These are phyloP conservation scores for Thamnophis sirtalis DNA, from an alignment of 2,113 vertebrate species.

Conservation along the genomic window DNA sequence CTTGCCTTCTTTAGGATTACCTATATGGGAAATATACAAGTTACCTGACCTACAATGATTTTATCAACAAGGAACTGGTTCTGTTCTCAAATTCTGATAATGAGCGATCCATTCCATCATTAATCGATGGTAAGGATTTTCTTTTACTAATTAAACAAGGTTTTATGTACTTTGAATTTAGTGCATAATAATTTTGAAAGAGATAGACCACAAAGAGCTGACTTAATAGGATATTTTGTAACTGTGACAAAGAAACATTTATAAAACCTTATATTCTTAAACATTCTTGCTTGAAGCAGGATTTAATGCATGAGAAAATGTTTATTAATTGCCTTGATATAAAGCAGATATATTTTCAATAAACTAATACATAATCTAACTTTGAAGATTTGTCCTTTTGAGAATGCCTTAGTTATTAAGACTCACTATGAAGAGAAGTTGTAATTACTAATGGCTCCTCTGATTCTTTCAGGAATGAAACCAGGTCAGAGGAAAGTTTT, in stretches of 20 bases:
- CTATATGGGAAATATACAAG: constrained; percentile 84
- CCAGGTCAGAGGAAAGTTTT: constrained; percentile 96
- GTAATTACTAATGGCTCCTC: background rate
- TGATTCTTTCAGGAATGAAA: constrained; percentile 80
- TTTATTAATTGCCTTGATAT: background rate
- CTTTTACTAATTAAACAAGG: background rate
- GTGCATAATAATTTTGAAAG: background rate
- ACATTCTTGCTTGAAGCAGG: background rate
- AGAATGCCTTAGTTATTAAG: background rate
- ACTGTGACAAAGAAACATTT: too few relatives aligned
- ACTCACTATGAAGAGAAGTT: background rate
- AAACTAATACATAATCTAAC: background rate
- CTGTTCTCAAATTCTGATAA: constrained; percentile 98
- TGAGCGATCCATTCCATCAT: constrained; percentile 92
- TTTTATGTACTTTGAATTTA: background rate
- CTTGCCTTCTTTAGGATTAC: constrained; percentile 78
- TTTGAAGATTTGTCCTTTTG: background rate
- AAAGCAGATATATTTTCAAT: background rate
- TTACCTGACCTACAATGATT: constrained; percentile 89
- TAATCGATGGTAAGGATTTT: constrained; percentile 85
- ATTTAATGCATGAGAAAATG: background rate
- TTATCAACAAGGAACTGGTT: constrained; percentile 96
- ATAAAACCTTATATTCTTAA: background rate
- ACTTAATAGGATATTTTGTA: background rate
- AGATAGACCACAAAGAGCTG: background rate